These are phyloP conservation scores for Blastomussa wellsi DNA, from an alignment of 92 coral and sea anemone genomes.

Conservation along the genomic window DNA sequence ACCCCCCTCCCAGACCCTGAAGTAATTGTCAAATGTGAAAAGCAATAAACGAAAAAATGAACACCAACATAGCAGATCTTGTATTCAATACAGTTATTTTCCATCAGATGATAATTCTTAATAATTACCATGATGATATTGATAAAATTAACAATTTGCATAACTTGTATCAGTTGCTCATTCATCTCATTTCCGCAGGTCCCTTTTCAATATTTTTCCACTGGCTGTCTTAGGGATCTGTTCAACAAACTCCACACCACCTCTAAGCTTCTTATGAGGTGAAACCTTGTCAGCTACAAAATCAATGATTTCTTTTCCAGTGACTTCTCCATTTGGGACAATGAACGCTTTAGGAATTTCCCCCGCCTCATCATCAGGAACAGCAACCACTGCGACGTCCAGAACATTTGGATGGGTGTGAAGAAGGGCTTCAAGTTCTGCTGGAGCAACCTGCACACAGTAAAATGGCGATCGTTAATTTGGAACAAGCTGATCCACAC, in stretches of 20 bases:
- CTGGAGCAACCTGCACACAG: slow-evolving; percentile 57
- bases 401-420: slow-evolving; percentile 66
- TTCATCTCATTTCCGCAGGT: slow-evolving; percentile 29
- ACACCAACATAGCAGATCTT: too few relatives aligned
- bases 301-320: slow-evolving; percentile 48
- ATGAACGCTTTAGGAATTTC: slow-evolving; percentile 75
- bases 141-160: slow-evolving; percentile 26
- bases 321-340: slow-evolving; percentile 42
- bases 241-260: slow-evolving; percentile 71
- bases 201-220: slow-evolving; percentile 66
- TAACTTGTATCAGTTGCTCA: slow-evolving; percentile 53
- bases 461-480: not conserved
- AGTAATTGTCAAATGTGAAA: too few relatives aligned
- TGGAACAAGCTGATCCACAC: too few relatives aligned
- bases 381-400: slow-evolving; percentile 74
- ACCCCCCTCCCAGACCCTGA: too few relatives aligned
- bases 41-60: too few relatives aligned
- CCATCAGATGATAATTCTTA: too few relatives aligned
- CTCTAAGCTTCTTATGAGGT: slow-evolving; percentile 57
- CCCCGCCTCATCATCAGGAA: slow-evolving; percentile 61
- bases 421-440: slow-evolving; percentile 62
- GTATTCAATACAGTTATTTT: too few relatives aligned
- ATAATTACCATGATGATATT: too few relatives aligned
- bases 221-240: slow-evolving; percentile 71
- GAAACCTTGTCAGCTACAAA: slow-evolving; percentile 56